Conservation (phyloP, 2,113 vertebrate species). For the Hyperopisus bebe region DNA sequence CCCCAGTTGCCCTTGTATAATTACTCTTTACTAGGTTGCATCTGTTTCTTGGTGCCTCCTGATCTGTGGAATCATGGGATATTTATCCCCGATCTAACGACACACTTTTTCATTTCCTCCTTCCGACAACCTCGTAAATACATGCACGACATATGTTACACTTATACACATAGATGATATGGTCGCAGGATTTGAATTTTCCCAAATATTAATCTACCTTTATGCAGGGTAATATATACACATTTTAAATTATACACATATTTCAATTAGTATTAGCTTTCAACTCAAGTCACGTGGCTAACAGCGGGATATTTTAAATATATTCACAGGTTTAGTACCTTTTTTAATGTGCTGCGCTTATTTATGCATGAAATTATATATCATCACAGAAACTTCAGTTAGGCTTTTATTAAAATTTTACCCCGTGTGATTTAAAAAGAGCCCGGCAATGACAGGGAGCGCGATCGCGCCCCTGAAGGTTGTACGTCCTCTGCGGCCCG, state of each 20-base stretch:
- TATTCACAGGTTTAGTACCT: slow-evolving; percentile 7
- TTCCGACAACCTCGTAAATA: background rate
- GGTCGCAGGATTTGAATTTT: background rate
- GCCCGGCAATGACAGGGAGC: background rate
- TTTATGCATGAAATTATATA: slow-evolving; percentile 9
- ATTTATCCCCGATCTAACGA: background rate
- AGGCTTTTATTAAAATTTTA: background rate
- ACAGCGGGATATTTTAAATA: slow-evolving; percentile 9
- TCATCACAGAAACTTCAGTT: background rate
- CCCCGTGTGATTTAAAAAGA: background rate
- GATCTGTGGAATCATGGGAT: background rate
- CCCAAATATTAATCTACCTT: background rate
- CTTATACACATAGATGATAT: background rate
- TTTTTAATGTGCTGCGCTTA: background rate
- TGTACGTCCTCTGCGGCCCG: background rate
- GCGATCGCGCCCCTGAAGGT: background rate
- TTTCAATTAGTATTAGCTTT: background rate
- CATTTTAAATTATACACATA: background rate
- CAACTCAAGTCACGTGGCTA: background rate
- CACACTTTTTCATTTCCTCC: background rate
- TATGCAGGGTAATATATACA: background rate
- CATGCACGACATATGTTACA: background rate
- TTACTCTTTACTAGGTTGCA: background rate
- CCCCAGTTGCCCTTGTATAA: background rate
- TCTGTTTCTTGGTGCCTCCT: background rate